phyloP scores from a whole-genome alignment of 2,888 invertebrate genomes.

The Lepidochrysops patricia region DNA sequence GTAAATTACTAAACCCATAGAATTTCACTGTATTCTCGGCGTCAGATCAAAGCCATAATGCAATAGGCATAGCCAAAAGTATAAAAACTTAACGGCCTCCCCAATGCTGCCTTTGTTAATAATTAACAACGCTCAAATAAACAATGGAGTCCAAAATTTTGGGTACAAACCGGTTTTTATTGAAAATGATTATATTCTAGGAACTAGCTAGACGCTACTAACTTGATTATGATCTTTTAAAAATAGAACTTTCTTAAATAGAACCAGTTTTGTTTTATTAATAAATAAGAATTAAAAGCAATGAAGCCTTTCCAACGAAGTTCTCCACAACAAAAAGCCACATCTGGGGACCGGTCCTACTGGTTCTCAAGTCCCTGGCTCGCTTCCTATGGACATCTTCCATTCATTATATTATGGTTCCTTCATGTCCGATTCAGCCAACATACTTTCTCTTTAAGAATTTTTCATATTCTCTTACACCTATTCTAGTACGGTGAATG shows the following conservation, averaged over 20 bases:
- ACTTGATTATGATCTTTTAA: too few relatives aligned
- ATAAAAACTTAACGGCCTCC: too few relatives aligned
- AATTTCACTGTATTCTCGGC: background rate
- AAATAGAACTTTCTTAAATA: background rate
- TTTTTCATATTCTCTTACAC: background rate
- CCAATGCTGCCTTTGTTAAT: too few relatives aligned
- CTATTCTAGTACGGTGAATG: background rate
- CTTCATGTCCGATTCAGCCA: conserved; percentile 9
- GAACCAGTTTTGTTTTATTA: background rate
- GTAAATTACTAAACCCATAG: too few relatives aligned
- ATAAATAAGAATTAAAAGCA: conserved; percentile 29
- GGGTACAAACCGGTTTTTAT: background rate
- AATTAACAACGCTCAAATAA: background rate
- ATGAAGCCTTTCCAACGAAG: conserved; percentile 23
- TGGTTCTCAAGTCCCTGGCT: conserved; percentile 38
- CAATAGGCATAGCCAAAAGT: background rate
- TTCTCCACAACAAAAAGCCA: conserved; percentile 44
- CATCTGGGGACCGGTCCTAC: conserved; percentile 48
- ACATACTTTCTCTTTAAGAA: conserved; percentile 12
- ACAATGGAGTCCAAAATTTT: background rate
- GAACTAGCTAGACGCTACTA: too few relatives aligned
- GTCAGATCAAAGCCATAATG: background rate
- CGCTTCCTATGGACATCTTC: conserved; percentile 32
- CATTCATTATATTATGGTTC: conserved; percentile 35
- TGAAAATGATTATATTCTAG: too few relatives aligned